These are phyloP conservation scores for Pseudomyrmex sp. DNA, from an alignment of 1,140 invertebrate genomes.

Conservation along the genomic window DNA sequence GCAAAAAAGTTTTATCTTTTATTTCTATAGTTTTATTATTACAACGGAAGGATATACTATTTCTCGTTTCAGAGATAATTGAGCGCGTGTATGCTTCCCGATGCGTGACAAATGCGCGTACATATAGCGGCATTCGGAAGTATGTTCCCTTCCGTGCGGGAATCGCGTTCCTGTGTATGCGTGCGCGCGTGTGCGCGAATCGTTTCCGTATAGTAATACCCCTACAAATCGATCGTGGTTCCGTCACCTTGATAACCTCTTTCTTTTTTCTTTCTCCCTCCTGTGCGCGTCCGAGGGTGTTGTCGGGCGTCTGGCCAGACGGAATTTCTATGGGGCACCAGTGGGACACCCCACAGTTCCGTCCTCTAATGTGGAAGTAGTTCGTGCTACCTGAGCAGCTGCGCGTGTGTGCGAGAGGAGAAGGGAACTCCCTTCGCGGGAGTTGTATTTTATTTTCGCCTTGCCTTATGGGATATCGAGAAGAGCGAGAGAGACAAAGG, in stretches of 20 bases:
- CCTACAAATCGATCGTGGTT: slow-evolving; percentile 70
- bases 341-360: slow-evolving; percentile 71
- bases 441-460: slow-evolving; percentile 82
- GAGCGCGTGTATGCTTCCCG: slow-evolving; percentile 1
- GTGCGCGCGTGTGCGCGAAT: slow-evolving; percentile 1
- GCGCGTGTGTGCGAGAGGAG: slow-evolving; percentile 74
- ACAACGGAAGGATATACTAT: neutral
- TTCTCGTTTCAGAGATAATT: slow-evolving; percentile 21
- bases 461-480: slow-evolving; percentile 79
- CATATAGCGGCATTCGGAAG: slow-evolving; percentile 45
- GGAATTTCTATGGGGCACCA: slow-evolving; percentile 77
- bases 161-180: slow-evolving; percentile 1
- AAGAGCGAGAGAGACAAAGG: slow-evolving; percentile 51
- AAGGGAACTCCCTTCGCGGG: slow-evolving; percentile 75
- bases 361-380: slow-evolving; percentile 82
- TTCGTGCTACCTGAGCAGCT: slow-evolving; percentile 85
- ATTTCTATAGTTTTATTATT: neutral
- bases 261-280: slow-evolving; percentile 59
- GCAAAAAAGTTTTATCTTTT: neutral
- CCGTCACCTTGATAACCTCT: slow-evolving; percentile 73
- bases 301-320: slow-evolving; percentile 78
- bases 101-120: slow-evolving; percentile 50
- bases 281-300: slow-evolving; percentile 62
- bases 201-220: slow-evolving; percentile 60
- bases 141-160: slow-evolving; percentile 35